Base-by-base conservation (phyloP, 2,797 vertebrate species). In the Poeciliopsis presidionis region DNA sequence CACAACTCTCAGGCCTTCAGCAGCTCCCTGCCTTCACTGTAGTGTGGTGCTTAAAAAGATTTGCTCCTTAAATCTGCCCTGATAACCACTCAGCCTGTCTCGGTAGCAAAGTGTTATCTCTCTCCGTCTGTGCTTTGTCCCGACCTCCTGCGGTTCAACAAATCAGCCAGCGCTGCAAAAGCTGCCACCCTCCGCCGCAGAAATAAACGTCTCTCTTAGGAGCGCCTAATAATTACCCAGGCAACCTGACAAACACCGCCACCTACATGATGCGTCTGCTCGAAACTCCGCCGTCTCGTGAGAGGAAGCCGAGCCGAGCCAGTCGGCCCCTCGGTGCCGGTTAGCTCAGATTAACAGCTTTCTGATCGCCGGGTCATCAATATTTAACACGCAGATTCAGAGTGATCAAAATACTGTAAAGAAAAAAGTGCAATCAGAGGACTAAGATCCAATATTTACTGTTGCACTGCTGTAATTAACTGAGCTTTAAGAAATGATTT, bases 1-100 rank as follows among this genome's bases (percentile, higher is more conserved):
- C 82, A 79, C 16, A 41, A 80, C 75, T 78, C 79, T 45, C 59
- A 80, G 78, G 78, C 78, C 83, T 80, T 81, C 85, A 87, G 80
- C 85, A 80, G 71, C 76, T 74, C 14, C 0, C 76, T 47, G 85
- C 79, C 90, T 86, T 75, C 82, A 72, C 84, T 82, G 81, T 36
- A 70, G 78, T 13, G 20, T 51, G 14, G 71, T 13, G 41, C 85
- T 89, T 41, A 46, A 41, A 77, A 74, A 84, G 88, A 90, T 89
- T 88, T 83, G 78, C 51, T 65, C 71, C 82, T 86, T 81, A 47
- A 78, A 87, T 85, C 74, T 79, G 81, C 83, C 81, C 84, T 78
- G 76, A 87, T 86, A 79, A 67, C 72, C n/a, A 63, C 57, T 43
- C 59, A 11, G 41, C 59, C 46, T 78, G 71, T 71, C 71, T 51